Conservation (phyloP, 2,113 vertebrate genomes). For the Naja naja region DNA sequence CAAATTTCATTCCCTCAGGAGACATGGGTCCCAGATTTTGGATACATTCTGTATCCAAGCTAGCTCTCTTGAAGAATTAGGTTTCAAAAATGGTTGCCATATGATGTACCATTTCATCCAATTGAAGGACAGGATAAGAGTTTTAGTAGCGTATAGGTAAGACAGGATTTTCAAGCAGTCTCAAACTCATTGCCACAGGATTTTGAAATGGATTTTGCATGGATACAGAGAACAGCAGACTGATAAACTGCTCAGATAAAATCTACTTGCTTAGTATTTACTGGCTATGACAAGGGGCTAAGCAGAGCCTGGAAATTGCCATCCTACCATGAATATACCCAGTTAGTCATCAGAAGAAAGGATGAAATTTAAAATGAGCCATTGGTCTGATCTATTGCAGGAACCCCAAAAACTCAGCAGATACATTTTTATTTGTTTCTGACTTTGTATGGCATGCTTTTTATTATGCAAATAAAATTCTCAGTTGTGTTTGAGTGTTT, state of each 20-base stretch:
- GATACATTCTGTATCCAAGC: not conserved
- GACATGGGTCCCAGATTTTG: not conserved
- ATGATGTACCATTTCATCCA: not conserved
- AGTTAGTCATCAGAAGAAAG: not conserved
- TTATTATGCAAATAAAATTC: slow-evolving; percentile 69
- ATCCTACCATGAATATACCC: not conserved
- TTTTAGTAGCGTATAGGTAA: not conserved
- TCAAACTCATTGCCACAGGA: not conserved
- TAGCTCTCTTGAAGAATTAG: not conserved
- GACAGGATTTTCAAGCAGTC: not conserved
- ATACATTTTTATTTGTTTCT: not conserved
- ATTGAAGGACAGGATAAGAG: not conserved
- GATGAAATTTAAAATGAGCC: not conserved
- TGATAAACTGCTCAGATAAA: not conserved
- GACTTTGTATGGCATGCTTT: slow-evolving; percentile 44
- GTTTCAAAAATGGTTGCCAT: not conserved
- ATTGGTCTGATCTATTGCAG: not conserved
- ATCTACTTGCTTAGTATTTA: not conserved
- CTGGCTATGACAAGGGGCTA: not conserved
- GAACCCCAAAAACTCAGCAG: slow-evolving; percentile 9
- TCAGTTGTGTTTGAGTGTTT: slow-evolving; percentile 60
- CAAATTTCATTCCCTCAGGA: not conserved
- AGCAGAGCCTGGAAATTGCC: not conserved
- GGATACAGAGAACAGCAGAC: not conserved
- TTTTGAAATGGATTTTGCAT: not conserved